These are phyloP conservation scores for Stenodera caucasica DNA, from an alignment of 2,888 invertebrate genomes.

Conservation along the genomic window DNA sequence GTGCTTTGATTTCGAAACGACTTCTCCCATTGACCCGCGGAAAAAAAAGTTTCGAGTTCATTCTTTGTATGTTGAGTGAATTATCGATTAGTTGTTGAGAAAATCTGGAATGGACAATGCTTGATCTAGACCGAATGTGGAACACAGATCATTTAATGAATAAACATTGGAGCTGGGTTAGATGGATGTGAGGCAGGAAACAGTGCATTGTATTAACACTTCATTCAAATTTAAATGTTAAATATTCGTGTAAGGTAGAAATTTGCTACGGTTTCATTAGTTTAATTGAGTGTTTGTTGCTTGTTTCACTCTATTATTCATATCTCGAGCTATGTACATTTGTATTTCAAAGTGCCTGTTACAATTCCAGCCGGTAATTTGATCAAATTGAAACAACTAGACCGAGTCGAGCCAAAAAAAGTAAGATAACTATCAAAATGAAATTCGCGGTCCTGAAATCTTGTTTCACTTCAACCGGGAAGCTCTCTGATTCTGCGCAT, in stretches of 20 bases:
- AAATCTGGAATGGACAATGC: neutral
- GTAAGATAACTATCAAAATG: too few relatives aligned
- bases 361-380: neutral
- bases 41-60: too few relatives aligned
- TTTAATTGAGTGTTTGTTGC: conserved; percentile 3
- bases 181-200: neutral
- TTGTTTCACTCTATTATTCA: neutral
- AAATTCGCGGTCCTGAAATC: too few relatives aligned
- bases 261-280: neutral
- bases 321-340: neutral
- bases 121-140: neutral
- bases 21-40: too few relatives aligned
- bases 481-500: too few relatives aligned
- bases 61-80: neutral
- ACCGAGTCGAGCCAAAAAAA: too few relatives aligned
- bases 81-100: neutral
- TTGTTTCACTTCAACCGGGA: too few relatives aligned
- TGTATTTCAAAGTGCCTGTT: neutral
- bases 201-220: conserved; percentile 12
- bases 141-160: conserved; percentile 1
- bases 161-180: neutral
- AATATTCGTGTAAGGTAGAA: conserved; percentile 2
- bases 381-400: too few relatives aligned
- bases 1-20: conserved; percentile 22
- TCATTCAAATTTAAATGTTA: neutral